Percentiles rank a stretch among this genome's conserved stretches.
Evolutionary conservation across 2,113 vertebrate species (phyloP).

Genomic region (Daboia siamensis): DNA sequence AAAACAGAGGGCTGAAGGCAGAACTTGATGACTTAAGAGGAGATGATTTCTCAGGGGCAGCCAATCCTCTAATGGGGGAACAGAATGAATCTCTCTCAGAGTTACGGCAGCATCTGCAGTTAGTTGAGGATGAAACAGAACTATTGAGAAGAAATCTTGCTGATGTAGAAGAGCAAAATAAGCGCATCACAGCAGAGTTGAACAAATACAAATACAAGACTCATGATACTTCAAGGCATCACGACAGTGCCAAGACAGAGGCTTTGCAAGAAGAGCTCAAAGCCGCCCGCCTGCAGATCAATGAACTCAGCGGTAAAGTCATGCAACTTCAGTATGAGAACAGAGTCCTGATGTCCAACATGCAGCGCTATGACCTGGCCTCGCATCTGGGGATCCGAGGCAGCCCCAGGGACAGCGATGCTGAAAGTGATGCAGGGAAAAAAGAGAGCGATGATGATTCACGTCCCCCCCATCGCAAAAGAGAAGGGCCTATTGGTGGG

Average conservation of each 20-base stretch:
- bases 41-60: slow-evolving; percentile 81
- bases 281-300: slow-evolving; percentile 91
- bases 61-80: slow-evolving; percentile 79
- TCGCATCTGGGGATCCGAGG: slow-evolving; percentile 92
- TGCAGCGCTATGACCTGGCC: slow-evolving; percentile 97
- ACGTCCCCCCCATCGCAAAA: slow-evolving; percentile 91
- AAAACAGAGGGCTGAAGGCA: slow-evolving; percentile 95
- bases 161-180: slow-evolving; percentile 97
- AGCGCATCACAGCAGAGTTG: slow-evolving; percentile 88
- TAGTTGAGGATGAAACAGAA: slow-evolving; percentile 97
- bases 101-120: slow-evolving; percentile 92
- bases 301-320: slow-evolving; percentile 96
- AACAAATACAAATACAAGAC: slow-evolving; percentile 96
- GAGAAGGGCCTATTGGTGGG: slow-evolving; percentile 92
- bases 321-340: slow-evolving; percentile 99
- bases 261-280: slow-evolving; percentile 94
- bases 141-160: slow-evolving; percentile 90
- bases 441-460: slow-evolving; percentile 93
- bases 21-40: slow-evolving; percentile 95
- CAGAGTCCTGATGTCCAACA: slow-evolving; percentile 95
- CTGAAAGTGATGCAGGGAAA: slow-evolving; percentile 89
- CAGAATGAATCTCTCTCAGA: slow-evolving; percentile 93
- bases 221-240: slow-evolving; percentile 83
- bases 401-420: slow-evolving; percentile 93
- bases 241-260: slow-evolving; percentile 85